Evolutionary conservation across 2,797 vertebrate genomes (phyloP), one percentile per base, ranked within the genome.

Genomic region (Centropyge bicolor): DNA sequence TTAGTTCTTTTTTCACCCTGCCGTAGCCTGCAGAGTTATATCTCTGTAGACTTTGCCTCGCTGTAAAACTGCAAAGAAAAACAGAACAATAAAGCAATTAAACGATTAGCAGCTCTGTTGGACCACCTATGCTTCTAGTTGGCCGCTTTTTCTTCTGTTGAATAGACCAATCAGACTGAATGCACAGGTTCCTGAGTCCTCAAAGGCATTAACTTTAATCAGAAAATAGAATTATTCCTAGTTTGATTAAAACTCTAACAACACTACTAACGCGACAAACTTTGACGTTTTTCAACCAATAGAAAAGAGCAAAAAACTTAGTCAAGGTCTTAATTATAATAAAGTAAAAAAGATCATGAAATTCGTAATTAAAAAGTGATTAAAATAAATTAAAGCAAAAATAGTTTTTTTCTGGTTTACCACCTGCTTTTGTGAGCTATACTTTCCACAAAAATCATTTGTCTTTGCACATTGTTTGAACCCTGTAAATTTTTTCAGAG

Each of bases 11-110:
- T 80, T 52, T 73, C 49, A 43, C 40, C 5, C 46, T 27, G 38
- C n/a, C 20, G 41, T 45, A 36, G 27, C 27, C 45, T 64, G 41
- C 64, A 56, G 24, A 63, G 11, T 12, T 43, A 63, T 70, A 63
- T 76, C 41, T 59, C 60, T 64, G 61, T 88, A 91, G 86, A 94
- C 90, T 93, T 91, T 93, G 89, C 54, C 90, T 86, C 2, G 81
- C 68, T 63, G 78, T 92, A 90, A 92, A 90, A 83, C 76, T 66
- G 40, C 43, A 20, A 27, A 20, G 27, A 55, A 35, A 85, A 90
- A 87, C 82, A 92, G 70, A 83, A 84, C 70, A 80, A 89, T 93
- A 92, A 91, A 93, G 64, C 74, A 81, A 88, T 93, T 85, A 74
- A 78, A 83, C 64, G 24, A 65, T 64, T 52, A 55, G 75, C 67